Base-by-base conservation (phyloP, 2,797 vertebrate genomes). In the Sebastes paucispinis region DNA sequence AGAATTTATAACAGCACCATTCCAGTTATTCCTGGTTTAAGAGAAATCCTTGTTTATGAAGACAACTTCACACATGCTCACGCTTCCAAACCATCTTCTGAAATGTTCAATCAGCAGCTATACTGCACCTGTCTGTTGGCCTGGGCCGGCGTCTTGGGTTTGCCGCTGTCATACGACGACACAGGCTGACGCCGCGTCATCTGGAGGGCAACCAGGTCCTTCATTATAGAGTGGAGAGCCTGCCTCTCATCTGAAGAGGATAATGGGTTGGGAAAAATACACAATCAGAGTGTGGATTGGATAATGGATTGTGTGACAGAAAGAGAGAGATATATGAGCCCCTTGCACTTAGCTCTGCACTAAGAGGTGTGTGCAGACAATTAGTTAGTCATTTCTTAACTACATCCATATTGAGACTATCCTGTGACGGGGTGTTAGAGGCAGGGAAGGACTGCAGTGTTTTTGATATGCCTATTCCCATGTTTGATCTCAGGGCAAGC, bases 221-320 rank as follows among this genome's bases (percentile, higher is more conserved):
- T 99, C 98, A 99, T 99, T 91, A 99, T 99, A 55, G 98, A 99
- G 93, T 99, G 97, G 89, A 99, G 96, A 90, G 98, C 98, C 95
- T 99, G 97, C 72, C 98, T 96, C 89, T 99, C 98, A 65, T 99
- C 98, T 99, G 92, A 6, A 79, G 85, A 50, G 39, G 86, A 89
- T 90, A 91, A 77, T 6, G 13, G 31, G 58, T 69, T 24, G 22
- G 47, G 50, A 12, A 63, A 81, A 82, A 87, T 9, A 76, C 54
- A 80, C 59, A 71, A 55, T 88, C 58, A 86, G 43, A 75, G 50
- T 14, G 31, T 16, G 24, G 74, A 69, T 29, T 66, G 60, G 60
- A 64, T 73, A 67, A 86, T 50, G 27, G 31, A 69, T 34, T 29
- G 22, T 59, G 5, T 67, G 67, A 20, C 62, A 79, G 25, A 81